phyloP scores from a whole-genome alignment of 2,797 vertebrate genomes.

The Diplodus sargus region DNA sequence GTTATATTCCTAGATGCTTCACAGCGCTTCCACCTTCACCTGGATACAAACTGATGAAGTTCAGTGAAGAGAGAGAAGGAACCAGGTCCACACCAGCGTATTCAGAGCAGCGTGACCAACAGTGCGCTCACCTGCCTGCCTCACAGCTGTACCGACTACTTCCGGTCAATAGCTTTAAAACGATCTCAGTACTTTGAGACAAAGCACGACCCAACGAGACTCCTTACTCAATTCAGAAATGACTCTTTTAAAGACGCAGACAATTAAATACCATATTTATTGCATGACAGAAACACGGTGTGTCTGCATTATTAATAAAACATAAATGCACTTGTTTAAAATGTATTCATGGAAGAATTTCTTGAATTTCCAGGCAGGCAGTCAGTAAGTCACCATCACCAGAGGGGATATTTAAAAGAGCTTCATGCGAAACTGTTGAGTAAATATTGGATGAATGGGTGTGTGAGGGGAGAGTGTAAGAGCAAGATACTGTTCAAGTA shows the following conservation, averaged over 20 bases:
- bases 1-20: not conserved
- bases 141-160: rapidly evolving
- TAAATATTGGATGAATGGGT: conserved; percentile 69
- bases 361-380: not conserved
- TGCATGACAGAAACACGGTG: rapidly evolving
- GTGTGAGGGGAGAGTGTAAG: conserved; percentile 27
- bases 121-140: rapidly evolving
- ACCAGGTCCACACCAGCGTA: not conserved
- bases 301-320: not conserved
- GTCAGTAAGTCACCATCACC: conserved; percentile 1
- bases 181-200: not conserved
- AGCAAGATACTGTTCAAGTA: not conserved
- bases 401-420: conserved; percentile 24
- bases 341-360: not conserved
- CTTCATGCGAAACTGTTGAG: conserved; percentile 37
- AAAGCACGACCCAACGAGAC: too few relatives aligned
- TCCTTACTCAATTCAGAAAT: not conserved
- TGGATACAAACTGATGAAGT: rapidly evolving
- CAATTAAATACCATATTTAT: not conserved
- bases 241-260: too few relatives aligned
- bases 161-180: conserved; percentile 30
- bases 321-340: not conserved
- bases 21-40: not conserved
- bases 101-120: too few relatives aligned
- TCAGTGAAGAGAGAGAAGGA: not conserved